Evolutionary conservation across 2,888 invertebrate species (phyloP).

Genomic region (Drosophila pegasa): DNA sequence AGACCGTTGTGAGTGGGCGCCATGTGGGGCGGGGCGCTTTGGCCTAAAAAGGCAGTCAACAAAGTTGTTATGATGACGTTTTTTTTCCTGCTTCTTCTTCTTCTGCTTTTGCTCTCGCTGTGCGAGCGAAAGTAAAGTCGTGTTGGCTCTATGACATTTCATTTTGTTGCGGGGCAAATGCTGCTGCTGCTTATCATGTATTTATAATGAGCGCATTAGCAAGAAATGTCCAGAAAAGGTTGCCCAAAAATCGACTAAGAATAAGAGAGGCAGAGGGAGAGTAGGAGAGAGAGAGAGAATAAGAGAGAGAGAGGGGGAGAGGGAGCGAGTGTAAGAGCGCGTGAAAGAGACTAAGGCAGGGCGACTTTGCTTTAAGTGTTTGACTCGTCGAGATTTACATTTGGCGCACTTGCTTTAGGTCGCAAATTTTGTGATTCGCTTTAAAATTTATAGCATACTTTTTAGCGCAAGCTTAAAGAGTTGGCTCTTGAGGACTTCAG

Average conservation of each 20-base stretch:
- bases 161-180: slow-evolving; percentile 30
- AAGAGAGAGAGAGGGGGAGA: neutral
- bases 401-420: too few relatives aligned
- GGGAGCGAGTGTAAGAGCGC: too few relatives aligned
- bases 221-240: slow-evolving; percentile 48
- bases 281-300: neutral
- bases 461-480: slow-evolving; percentile 8
- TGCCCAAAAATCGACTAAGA: slow-evolving; percentile 37
- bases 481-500: slow-evolving; percentile 20
- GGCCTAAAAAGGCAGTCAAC: slow-evolving; percentile 53
- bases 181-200: slow-evolving; percentile 57
- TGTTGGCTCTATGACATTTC: slow-evolving; percentile 46
- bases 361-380: slow-evolving; percentile 23
- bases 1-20: slow-evolving; percentile 17
- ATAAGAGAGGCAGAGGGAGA: neutral
- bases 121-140: slow-evolving; percentile 29
- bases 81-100: slow-evolving; percentile 28
- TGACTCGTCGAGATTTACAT: slow-evolving; percentile 17
- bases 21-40: neutral
- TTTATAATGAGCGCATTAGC: slow-evolving; percentile 70
- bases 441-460: slow-evolving; percentile 45
- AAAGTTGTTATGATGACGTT: slow-evolving; percentile 73
- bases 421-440: too few relatives aligned
- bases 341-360: too few relatives aligned
- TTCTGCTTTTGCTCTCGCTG: neutral